Evolutionary conservation across 2,797 vertebrate species (phyloP).

Genomic region (Channallabes apus): DNA sequence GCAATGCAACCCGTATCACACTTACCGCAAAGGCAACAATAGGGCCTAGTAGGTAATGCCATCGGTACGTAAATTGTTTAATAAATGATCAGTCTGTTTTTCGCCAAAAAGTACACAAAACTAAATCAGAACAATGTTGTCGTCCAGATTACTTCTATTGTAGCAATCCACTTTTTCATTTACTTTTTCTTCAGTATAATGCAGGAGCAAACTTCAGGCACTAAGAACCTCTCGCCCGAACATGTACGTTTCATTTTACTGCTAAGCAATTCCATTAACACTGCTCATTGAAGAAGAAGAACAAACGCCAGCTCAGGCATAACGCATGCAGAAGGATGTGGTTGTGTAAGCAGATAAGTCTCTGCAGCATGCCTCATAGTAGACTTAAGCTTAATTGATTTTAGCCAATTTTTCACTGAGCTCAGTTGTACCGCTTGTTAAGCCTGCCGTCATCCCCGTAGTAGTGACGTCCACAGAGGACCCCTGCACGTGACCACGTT

Average conservation of each 20-base stretch:
- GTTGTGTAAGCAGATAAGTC: constrained; percentile 30
- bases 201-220: not conserved
- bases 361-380: constrained; percentile 32
- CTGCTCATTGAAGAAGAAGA: not conserved
- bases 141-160: not conserved
- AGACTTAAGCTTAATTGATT: constrained; percentile 14
- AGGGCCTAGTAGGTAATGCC: not conserved
- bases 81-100: not conserved
- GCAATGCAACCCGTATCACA: not conserved
- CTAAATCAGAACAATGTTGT: not conserved
- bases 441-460: constrained; percentile 28
- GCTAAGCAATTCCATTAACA: not conserved
- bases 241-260: not conserved
- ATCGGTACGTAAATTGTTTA: not conserved
- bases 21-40: not conserved
- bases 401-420: not conserved
- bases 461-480: constrained; percentile 18
- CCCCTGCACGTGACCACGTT: not conserved
- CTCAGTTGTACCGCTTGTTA: constrained; percentile 30
- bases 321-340: constrained; percentile 16
- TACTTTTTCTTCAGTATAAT: not conserved
- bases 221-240: not conserved
- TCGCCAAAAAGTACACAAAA: not conserved
- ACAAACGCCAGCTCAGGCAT: constrained; percentile 23
- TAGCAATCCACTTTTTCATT: not conserved